Evolutionary conservation across 2,113 vertebrate genomes (phyloP).

Genomic region (Otis tarda): DNA sequence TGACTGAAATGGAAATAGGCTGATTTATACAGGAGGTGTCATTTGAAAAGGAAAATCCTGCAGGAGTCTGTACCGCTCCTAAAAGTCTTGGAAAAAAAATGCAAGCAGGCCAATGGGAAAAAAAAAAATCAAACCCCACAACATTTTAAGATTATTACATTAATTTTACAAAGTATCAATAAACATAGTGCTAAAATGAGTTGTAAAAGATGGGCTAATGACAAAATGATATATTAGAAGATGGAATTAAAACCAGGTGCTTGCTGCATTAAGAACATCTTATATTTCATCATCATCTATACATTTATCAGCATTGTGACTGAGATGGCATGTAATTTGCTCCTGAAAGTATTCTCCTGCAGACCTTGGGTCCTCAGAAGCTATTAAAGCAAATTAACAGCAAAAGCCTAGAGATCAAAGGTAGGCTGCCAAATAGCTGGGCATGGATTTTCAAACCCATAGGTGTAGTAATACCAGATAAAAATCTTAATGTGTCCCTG

Average conservation of each 20-base stretch:
- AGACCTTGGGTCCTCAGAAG: slow-evolving; percentile 42
- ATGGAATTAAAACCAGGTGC: slow-evolving; percentile 32
- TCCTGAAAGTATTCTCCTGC: slow-evolving; percentile 46
- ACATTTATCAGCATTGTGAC: slow-evolving; percentile 47
- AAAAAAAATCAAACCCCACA: not conserved
- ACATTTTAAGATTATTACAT: slow-evolving; percentile 13
- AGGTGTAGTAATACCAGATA: not conserved
- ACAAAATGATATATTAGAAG: slow-evolving; percentile 29
- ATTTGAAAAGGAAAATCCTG: not conserved
- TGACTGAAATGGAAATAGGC: not conserved
- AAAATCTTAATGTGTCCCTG: slow-evolving; percentile 36
- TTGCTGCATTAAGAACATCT: slow-evolving; percentile 53
- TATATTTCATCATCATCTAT: slow-evolving; percentile 53
- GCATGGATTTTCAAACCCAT: slow-evolving; percentile 12
- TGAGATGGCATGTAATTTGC: slow-evolving; percentile 37
- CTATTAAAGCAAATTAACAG: slow-evolving; percentile 35
- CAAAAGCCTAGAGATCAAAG: slow-evolving; percentile 35
- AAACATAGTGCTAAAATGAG: slow-evolving; percentile 6
- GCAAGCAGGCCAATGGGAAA: not conserved
- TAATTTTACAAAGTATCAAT: slow-evolving; percentile 26
- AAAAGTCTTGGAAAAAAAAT: not conserved
- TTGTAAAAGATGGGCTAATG: slow-evolving; percentile 43
- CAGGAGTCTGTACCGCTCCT: not conserved
- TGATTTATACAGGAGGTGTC: not conserved
- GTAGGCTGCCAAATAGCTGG: slow-evolving; percentile 12